Evolutionary conservation across 2,113 vertebrate genomes (phyloP).

Genomic region (Bubo scandiacus): DNA sequence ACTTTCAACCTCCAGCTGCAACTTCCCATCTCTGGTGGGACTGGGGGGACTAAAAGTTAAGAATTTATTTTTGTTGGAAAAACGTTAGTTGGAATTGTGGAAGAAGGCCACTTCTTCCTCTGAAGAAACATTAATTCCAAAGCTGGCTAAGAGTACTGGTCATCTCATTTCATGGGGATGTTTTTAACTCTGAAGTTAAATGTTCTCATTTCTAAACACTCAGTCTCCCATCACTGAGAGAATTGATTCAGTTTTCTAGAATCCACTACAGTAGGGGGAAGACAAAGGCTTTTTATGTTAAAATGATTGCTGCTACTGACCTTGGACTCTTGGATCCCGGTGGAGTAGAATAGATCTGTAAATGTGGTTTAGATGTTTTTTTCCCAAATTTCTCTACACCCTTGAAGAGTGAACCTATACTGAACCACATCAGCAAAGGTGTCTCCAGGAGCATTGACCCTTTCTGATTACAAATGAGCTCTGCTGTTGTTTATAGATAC

Average conservation of each 20-base stretch:
- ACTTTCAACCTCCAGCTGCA: background rate
- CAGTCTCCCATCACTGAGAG: background rate
- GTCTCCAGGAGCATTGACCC: background rate
- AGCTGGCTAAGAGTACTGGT: background rate
- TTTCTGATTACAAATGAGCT: background rate
- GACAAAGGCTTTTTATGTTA: background rate
- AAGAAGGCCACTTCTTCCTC: background rate
- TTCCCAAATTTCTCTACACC: background rate
- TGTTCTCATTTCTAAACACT: background rate
- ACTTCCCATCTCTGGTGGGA: background rate
- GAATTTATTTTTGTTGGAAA: background rate
- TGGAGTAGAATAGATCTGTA: background rate
- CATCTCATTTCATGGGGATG: background rate
- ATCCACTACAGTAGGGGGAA: background rate
- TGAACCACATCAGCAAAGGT: background rate
- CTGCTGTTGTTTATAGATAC: background rate
- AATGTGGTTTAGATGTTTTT: background rate
- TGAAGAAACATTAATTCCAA: background rate
- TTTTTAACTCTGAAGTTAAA: background rate
- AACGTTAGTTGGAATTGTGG: background rate
- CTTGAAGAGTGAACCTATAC: background rate
- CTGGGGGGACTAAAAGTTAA: background rate
- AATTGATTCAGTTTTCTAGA: background rate
- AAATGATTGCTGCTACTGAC: background rate
- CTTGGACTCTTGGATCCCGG: background rate